These are phyloP conservation scores for Sminthurides bifidus DNA, from an alignment of 1,140 invertebrate genomes.

Conservation along the genomic window DNA sequence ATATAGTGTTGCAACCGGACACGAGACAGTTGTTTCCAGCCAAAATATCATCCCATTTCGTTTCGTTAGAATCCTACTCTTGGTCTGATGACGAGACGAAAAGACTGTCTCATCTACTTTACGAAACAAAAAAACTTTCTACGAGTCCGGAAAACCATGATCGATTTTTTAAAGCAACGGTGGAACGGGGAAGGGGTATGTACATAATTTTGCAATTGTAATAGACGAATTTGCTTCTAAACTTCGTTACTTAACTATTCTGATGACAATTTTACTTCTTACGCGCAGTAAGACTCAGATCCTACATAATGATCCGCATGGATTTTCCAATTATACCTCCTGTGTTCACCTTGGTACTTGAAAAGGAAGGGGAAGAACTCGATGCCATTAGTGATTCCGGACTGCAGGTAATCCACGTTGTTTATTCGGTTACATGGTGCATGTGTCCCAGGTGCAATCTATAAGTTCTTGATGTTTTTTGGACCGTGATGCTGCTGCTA, in stretches of 20 bases:
- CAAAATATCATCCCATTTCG: conserved; percentile 46
- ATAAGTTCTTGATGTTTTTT: too few relatives aligned
- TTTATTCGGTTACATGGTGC: conserved; percentile 6
- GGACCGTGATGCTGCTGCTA: conserved; percentile 37
- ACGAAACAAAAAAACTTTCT: conserved; percentile 42
- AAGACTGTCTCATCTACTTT: conserved; percentile 36
- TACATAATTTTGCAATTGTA: conserved; percentile 13
- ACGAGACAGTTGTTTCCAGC: conserved; percentile 38
- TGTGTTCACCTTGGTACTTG: conserved; percentile 52
- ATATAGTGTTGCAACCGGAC: conserved; percentile 33
- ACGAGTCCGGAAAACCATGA: conserved; percentile 41
- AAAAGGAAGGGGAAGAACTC: conserved; percentile 51
- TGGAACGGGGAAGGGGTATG: conserved; percentile 50
- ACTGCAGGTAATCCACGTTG: conserved; percentile 45
- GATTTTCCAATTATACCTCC: conserved; percentile 68
- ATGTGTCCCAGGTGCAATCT: background rate
- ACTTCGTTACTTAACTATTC: too few relatives aligned
- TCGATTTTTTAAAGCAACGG: conserved; percentile 39
- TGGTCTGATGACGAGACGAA: conserved; percentile 44
- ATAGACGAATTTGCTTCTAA: conserved; percentile 9
- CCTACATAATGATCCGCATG: conserved; percentile 60
- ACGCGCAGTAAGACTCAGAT: conserved; percentile 54
- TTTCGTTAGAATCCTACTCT: conserved; percentile 53
- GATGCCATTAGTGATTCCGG: conserved; percentile 52
- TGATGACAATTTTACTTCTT: conserved; percentile 1